These are phyloP conservation scores for Calyptommatus sinebrachiatus DNA, from an alignment of 2,113 vertebrate species.

Conservation along the genomic window DNA sequence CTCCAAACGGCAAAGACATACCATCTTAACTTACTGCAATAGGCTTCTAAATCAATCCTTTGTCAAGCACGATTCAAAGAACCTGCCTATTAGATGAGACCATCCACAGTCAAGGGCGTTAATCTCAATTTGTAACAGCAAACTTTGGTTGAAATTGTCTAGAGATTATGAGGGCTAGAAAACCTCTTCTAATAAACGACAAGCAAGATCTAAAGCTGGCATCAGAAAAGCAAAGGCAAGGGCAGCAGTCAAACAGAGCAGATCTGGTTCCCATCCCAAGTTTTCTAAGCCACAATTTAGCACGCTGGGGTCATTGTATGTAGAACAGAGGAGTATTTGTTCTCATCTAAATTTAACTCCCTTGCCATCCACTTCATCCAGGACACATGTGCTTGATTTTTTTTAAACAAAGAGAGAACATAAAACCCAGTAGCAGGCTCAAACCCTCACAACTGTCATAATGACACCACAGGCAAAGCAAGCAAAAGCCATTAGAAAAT, in stretches of 20 bases:
- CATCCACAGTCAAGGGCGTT: background rate
- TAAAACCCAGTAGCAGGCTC: background rate
- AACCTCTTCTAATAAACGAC: background rate
- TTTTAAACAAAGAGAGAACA: background rate
- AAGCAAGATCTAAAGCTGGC: background rate
- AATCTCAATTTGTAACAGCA: background rate
- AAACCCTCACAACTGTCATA: background rate
- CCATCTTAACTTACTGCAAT: background rate
- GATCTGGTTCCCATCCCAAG: background rate
- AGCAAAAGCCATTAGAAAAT: slow-evolving; percentile 31
- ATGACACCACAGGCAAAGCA: slow-evolving; percentile 12
- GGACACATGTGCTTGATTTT: background rate
- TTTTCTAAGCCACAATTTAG: background rate
- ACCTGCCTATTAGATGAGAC: background rate
- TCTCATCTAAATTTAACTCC: background rate
- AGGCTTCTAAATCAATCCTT: background rate
- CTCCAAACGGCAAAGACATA: background rate
- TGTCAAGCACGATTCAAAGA: background rate
- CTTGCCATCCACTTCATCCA: background rate
- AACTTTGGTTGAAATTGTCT: background rate
- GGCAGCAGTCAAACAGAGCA: background rate
- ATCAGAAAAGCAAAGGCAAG: background rate
- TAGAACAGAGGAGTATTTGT: background rate
- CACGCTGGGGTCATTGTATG: background rate
- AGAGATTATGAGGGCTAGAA: background rate